Evolutionary conservation across 2,888 invertebrate genomes (phyloP).

Genomic region (Hirtodrosophila duncani): DNA sequence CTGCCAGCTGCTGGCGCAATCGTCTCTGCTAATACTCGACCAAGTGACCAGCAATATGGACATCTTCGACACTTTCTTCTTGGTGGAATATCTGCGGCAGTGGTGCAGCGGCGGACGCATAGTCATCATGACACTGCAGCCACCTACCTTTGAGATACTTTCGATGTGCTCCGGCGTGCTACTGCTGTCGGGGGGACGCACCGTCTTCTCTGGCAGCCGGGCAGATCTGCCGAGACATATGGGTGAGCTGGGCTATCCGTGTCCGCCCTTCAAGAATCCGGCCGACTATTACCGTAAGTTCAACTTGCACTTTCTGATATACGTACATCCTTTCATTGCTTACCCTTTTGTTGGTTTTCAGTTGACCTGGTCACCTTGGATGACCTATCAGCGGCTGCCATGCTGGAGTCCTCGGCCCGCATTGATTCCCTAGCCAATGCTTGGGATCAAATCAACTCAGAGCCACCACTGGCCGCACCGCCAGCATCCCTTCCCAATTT

Average conservation of each 20-base stretch:
- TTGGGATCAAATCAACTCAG: slow-evolving; percentile 79
- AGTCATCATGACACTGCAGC: slow-evolving; percentile 93
- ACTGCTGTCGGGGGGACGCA: slow-evolving; percentile 91
- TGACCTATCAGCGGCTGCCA: slow-evolving; percentile 94
- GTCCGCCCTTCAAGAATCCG: slow-evolving; percentile 97
- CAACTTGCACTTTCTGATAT: background rate
- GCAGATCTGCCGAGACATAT: slow-evolving; percentile 96
- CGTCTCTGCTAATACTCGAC: slow-evolving; percentile 91
- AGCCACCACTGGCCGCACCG: slow-evolving; percentile 82
- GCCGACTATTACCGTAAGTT: slow-evolving; percentile 95
- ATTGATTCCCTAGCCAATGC: slow-evolving; percentile 93
- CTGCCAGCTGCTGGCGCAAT: slow-evolving; percentile 90
- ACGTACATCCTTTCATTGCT: background rate
- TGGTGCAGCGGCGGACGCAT: slow-evolving; percentile 88
- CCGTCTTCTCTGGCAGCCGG: slow-evolving; percentile 93
- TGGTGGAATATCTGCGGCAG: slow-evolving; percentile 94
- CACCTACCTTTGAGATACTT: slow-evolving; percentile 96
- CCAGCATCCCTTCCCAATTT: slow-evolving; percentile 87
- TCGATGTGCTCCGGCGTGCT: slow-evolving; percentile 88
- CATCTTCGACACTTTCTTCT: slow-evolving; percentile 96
- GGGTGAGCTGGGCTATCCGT: slow-evolving; percentile 92
- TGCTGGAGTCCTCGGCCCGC: slow-evolving; percentile 95
- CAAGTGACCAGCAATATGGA: slow-evolving; percentile 86
- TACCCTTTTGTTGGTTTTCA: slow-evolving; percentile 76
- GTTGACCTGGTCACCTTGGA: slow-evolving; percentile 96